phyloP scores from a whole-genome alignment of 2,888 invertebrate species.

The Eulithis testata region DNA sequence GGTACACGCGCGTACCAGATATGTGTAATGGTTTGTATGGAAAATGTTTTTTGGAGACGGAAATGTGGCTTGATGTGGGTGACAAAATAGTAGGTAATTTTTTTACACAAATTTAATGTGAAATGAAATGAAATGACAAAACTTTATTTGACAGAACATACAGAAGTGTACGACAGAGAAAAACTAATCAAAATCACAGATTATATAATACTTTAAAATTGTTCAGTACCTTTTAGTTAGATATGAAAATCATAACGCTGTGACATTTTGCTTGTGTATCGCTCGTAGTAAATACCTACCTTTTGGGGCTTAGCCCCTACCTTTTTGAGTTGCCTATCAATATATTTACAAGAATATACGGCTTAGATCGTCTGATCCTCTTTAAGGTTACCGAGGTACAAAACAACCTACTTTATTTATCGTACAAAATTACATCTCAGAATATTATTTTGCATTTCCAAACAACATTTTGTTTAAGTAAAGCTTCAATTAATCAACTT shows the following conservation, averaged over 20 bases:
- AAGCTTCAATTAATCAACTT: slow-evolving; percentile 26
- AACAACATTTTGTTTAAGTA: slow-evolving; percentile 11
- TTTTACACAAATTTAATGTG: too few relatives aligned
- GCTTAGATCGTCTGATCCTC: slow-evolving; percentile 4
- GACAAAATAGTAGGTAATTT: slow-evolving; percentile 6
- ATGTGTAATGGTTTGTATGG: slow-evolving; percentile 41
- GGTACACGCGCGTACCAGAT: slow-evolving; percentile 38
- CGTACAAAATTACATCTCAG: neutral
- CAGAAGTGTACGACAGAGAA: too few relatives aligned
- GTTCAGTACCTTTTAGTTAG: too few relatives aligned
- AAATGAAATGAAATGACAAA: too few relatives aligned
- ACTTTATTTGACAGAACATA: too few relatives aligned
- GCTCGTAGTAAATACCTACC: too few relatives aligned
- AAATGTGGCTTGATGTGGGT: slow-evolving; percentile 29
- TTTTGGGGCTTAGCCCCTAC: neutral
- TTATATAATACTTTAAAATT: too few relatives aligned
- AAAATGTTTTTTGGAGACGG: slow-evolving; percentile 30
- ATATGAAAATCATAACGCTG: too few relatives aligned
- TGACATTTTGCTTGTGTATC: too few relatives aligned
- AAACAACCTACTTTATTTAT: neutral
- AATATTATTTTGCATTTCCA: slow-evolving; percentile 4
- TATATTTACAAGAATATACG: slow-evolving; percentile 10
- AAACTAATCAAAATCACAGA: too few relatives aligned
- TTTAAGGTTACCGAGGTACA: neutral
- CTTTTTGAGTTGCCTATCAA: slow-evolving; percentile 5